phyloP scores from a whole-genome alignment of 2,888 invertebrate species.

The Halictus quadricinctus region DNA sequence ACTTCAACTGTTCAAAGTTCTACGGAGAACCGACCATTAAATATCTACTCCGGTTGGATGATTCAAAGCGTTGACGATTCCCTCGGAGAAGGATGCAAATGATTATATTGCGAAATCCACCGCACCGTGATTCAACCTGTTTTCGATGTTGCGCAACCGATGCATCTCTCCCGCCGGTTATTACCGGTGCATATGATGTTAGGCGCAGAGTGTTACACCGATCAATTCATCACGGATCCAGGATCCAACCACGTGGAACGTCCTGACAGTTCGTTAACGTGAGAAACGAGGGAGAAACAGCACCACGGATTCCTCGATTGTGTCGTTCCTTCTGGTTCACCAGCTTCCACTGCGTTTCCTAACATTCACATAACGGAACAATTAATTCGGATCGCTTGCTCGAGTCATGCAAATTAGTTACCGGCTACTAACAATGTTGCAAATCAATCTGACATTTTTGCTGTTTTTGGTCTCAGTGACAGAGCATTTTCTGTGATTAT shows the following conservation, averaged over 20 bases:
- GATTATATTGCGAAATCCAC: constrained; percentile 24
- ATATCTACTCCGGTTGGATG: constrained; percentile 2
- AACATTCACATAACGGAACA: constrained; percentile 11
- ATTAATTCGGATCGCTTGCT: neutral
- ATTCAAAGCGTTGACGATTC: constrained; percentile 2
- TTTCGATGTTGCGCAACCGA: constrained; percentile 16
- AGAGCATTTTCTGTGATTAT: too few relatives aligned
- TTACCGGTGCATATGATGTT: constrained; percentile 10
- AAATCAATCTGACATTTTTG: neutral
- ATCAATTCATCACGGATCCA: constrained; percentile 55
- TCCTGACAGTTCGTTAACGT: constrained; percentile 53
- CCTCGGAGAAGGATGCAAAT: constrained; percentile 16
- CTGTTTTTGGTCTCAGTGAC: neutral
- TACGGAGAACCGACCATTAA: neutral
- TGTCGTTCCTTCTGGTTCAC: neutral
- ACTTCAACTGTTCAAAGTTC: neutral
- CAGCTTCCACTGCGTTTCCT: neutral
- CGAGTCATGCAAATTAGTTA: neutral
- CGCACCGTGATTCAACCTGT: constrained; percentile 23
- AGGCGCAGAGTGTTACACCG: constrained; percentile 10
- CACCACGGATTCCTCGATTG: neutral
- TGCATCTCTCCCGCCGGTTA: constrained; percentile 18
- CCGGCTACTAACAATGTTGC: neutral
- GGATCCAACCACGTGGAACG: constrained; percentile 46
- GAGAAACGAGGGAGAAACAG: constrained; percentile 41